Percentiles rank a stretch among this genome's conserved stretches.
Conservation (phyloP, 2,797 vertebrate species). For the Microctenopoma steveboyesi region DNA sequence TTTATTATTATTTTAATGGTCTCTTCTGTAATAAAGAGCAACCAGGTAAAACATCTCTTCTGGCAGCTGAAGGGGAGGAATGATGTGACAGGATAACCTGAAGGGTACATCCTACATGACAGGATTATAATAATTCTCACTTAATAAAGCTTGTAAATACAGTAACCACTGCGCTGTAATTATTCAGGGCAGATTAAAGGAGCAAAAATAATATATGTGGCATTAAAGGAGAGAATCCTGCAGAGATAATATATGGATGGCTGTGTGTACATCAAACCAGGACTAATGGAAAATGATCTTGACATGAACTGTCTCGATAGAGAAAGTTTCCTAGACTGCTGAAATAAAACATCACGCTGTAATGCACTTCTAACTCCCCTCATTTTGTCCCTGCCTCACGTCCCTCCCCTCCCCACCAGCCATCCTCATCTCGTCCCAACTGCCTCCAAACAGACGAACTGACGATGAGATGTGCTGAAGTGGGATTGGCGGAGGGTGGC, state of each 20-base stretch:
- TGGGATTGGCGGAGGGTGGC: constrained; percentile 77
- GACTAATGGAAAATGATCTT: constrained; percentile 46
- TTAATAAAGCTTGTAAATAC: constrained; percentile 35
- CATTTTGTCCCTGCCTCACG: constrained; percentile 21
- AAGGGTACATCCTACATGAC: constrained; percentile 34
- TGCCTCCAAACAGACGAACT: constrained; percentile 70
- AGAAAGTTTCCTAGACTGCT: constrained; percentile 55
- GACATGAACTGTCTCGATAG: constrained; percentile 25
- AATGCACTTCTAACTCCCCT: constrained; percentile 50
- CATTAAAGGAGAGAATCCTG: constrained; percentile 9
- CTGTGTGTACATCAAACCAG: constrained; percentile 24
- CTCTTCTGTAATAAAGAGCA: constrained; percentile 39
- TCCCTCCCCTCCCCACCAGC: constrained; percentile 35
- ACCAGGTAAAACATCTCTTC: constrained; percentile 45
- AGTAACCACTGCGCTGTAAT: constrained; percentile 15
- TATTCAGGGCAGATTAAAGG: constrained; percentile 1
- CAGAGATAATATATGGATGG: constrained; percentile 1
- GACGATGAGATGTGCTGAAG: constrained; percentile 74
- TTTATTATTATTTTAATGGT: constrained; percentile 9
- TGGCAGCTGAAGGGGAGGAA: constrained; percentile 44
- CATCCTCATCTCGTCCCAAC: constrained; percentile 66
- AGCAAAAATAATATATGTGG: constrained; percentile 22
- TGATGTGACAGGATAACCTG: constrained; percentile 21
- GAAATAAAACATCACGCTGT: constrained; percentile 34
- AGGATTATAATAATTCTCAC: constrained; percentile 41